These are phyloP conservation scores for Hoplodrina ambigua DNA, from an alignment of 2,888 invertebrate genomes.

Conservation along the genomic window DNA sequence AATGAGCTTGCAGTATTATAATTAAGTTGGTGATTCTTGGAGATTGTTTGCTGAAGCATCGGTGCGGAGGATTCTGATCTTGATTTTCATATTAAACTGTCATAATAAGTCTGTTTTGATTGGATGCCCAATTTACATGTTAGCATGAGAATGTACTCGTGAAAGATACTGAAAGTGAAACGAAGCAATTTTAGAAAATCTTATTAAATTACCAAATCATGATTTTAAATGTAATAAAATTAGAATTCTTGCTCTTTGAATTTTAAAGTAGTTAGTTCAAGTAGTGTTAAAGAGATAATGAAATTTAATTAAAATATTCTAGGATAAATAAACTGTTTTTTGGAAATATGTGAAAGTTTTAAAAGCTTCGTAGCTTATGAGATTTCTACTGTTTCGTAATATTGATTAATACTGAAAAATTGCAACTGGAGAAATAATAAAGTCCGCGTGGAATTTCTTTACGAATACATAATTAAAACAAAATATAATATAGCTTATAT, in stretches of 20 bases:
- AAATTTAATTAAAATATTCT: slow-evolving; percentile 9
- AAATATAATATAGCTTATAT: too few relatives aligned
- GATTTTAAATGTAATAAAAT: neutral
- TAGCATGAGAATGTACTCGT: neutral
- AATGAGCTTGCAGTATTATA: slow-evolving; percentile 77
- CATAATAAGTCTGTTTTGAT: slow-evolving; percentile 44
- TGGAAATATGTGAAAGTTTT: neutral
- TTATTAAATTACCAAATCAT: slow-evolving; percentile 9
- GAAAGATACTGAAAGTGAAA: slow-evolving; percentile 11
- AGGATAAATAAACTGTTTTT: neutral
- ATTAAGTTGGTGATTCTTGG: slow-evolving; percentile 67
- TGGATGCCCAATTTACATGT: slow-evolving; percentile 42
- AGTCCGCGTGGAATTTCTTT: too few relatives aligned
- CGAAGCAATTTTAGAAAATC: slow-evolving; percentile 16
- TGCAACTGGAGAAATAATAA: neutral
- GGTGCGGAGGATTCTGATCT: slow-evolving; percentile 56
- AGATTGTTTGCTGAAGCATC: slow-evolving; percentile 77
- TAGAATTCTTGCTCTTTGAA: neutral
- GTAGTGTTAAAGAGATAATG: neutral
- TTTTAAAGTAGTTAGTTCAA: neutral
- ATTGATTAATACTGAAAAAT: neutral
- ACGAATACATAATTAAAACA: too few relatives aligned
- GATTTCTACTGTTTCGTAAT: neutral
- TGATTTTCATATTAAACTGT: slow-evolving; percentile 53
- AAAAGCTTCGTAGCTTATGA: neutral